Evolutionary conservation across 2,113 vertebrate species (phyloP).

Genomic region (Perca flavescens): DNA sequence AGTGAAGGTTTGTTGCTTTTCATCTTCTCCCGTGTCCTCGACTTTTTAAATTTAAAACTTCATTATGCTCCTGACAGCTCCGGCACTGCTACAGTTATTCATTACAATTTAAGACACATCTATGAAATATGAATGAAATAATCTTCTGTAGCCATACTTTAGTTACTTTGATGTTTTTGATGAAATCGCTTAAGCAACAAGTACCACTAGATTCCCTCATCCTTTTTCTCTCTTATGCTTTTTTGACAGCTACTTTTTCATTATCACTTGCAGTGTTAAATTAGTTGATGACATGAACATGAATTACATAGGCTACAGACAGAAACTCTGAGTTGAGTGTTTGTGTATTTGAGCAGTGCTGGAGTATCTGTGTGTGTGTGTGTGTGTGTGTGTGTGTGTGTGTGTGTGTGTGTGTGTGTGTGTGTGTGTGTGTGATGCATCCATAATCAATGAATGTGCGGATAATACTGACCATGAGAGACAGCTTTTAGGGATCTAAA

Average conservation of each 20-base stretch:
- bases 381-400: not conserved
- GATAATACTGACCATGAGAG: not conserved
- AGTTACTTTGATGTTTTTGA: not conserved
- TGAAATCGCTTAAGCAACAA: not conserved
- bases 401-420: not conserved
- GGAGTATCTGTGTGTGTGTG: not conserved
- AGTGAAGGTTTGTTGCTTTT: conserved; percentile 18
- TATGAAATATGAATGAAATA: not conserved
- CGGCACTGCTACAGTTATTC: not conserved
- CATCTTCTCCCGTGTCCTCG: not conserved
- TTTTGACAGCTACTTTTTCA: conserved; percentile 14
- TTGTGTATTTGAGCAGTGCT: not conserved
- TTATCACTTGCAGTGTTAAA: conserved; percentile 18
- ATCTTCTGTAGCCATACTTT: not conserved
- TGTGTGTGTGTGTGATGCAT: not conserved
- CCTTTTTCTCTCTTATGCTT: not conserved
- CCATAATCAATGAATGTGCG: not conserved
- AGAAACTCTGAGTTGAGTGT: not conserved
- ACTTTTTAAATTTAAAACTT: conserved; percentile 16
- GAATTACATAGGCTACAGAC: not conserved
- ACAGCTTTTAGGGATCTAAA: not conserved
- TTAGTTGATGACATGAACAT: not conserved
- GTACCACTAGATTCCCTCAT: not conserved
- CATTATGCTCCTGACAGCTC: conserved; percentile 7
- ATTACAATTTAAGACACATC: not conserved